A percentile compares a stretch with the other conserved stretches of the same genome.
These are phyloP conservation scores for Sander lucioperca DNA, from an alignment of 2,113 vertebrate genomes.

Conservation along the genomic window DNA sequence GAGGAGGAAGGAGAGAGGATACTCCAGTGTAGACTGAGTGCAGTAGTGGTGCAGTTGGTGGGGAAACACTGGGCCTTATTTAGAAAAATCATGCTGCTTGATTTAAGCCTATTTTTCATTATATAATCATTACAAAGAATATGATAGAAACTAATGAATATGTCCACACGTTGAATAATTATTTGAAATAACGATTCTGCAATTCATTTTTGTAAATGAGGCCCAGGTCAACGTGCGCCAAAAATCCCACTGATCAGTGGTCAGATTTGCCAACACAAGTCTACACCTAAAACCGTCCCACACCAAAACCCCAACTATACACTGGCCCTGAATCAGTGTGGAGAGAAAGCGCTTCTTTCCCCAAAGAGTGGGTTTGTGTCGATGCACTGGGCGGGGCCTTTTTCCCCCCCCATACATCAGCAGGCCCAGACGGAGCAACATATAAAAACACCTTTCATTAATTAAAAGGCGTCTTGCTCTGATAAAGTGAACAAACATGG, in stretches of 20 bases:
- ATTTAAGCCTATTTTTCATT: constrained; percentile 7
- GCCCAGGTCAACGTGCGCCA: constrained; percentile 38
- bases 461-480: constrained; percentile 52
- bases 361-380: constrained; percentile 45
- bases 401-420: constrained; percentile 30
- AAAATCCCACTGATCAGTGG: constrained; percentile 48
- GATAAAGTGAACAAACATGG: constrained; percentile 66
- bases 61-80: constrained; percentile 46
- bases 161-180: not conserved
- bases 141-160: constrained; percentile 9
- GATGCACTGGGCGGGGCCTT: constrained; percentile 38
- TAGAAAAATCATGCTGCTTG: constrained; percentile 7
- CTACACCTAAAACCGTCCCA: constrained; percentile 39
- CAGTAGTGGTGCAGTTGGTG: constrained; percentile 67
- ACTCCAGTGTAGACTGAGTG: constrained; percentile 79
- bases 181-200: constrained; percentile 6
- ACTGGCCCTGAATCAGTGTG: constrained; percentile 68
- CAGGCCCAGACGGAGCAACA: constrained; percentile 62
- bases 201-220: constrained; percentile 27
- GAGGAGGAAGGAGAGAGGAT: constrained; percentile 26
- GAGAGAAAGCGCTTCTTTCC: constrained; percentile 42
- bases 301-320: constrained; percentile 24
- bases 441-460: constrained; percentile 32
- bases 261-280: constrained; percentile 48
- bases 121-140: constrained; percentile 10